Conservation (phyloP, 2,113 vertebrate species). For the Heterotilapia buettikoferi region DNA sequence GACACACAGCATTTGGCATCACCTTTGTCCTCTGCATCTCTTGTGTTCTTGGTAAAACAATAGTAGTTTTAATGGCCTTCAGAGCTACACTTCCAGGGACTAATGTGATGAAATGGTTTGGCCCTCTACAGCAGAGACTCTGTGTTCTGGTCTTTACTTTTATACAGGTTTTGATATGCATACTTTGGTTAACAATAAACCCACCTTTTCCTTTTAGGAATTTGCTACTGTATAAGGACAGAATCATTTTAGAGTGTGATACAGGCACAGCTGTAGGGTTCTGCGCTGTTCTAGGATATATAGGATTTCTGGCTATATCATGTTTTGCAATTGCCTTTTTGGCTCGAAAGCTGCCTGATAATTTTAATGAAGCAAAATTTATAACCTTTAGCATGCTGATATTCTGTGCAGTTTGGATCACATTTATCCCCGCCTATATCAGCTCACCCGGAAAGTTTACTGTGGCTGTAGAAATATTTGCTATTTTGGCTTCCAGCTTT, state of each 20-base stretch:
- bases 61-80: constrained; percentile 75
- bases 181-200: constrained; percentile 62
- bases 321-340: constrained; percentile 73
- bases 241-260: constrained; percentile 64
- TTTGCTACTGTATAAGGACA: constrained; percentile 39
- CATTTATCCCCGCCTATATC: constrained; percentile 72
- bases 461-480: constrained; percentile 74
- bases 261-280: constrained; percentile 63
- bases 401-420: constrained; percentile 73
- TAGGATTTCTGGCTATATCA: constrained; percentile 59
- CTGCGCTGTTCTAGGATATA: constrained; percentile 68
- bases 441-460: constrained; percentile 74
- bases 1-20: constrained; percentile 71
- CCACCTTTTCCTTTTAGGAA: constrained; percentile 66
- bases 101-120: constrained; percentile 73
- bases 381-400: constrained; percentile 78
- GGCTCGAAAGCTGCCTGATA: constrained; percentile 67
- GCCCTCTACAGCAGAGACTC: constrained; percentile 63
- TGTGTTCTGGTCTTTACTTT: constrained; percentile 57
- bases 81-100: constrained; percentile 69
- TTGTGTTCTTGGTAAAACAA: constrained; percentile 76
- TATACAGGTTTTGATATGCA: constrained; percentile 66
- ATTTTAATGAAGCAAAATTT: constrained; percentile 74
- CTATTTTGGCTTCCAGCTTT: constrained; percentile 69
- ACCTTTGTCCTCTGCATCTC: constrained; percentile 74